Evolutionary conservation across 2,797 vertebrate genomes (phyloP).

Genomic region (Megaceryle alcyon): DNA sequence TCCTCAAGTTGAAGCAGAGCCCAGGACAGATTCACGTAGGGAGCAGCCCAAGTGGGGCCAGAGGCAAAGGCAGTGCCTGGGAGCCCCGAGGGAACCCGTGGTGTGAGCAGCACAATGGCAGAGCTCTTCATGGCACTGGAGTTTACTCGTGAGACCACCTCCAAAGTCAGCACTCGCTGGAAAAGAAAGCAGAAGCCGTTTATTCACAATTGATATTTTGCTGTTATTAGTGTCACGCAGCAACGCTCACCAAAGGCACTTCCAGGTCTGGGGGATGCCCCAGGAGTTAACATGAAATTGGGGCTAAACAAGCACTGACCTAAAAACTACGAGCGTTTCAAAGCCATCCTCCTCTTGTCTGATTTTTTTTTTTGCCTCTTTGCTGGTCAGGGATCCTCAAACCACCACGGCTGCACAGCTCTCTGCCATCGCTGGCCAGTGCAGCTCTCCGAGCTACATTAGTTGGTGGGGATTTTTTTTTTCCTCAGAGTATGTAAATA

Average conservation of each 20-base stretch:
- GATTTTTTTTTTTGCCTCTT: not conserved
- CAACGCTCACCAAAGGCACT: not conserved
- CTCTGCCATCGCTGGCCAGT: not conserved
- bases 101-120: fast-evolving
- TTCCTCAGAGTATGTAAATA: constrained; percentile 18
- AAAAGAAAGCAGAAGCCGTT: not conserved
- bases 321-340: fast-evolving
- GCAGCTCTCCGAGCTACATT: not conserved
- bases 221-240: not conserved
- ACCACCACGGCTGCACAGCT: not conserved
- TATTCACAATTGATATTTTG: not conserved
- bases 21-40: not conserved
- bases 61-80: not conserved
- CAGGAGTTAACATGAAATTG: not conserved
- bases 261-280: not conserved
- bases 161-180: not conserved
- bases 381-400: not conserved
- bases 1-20: not conserved
- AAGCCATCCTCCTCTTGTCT: not conserved
- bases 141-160: not conserved
- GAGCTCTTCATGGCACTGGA: not conserved
- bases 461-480: not conserved
- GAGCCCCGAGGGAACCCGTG: not conserved
- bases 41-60: not conserved
- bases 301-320: not conserved